These are phyloP conservation scores for Tigriopus japonicus DNA, from an alignment of 1,140 invertebrate species.

Conservation along the genomic window DNA sequence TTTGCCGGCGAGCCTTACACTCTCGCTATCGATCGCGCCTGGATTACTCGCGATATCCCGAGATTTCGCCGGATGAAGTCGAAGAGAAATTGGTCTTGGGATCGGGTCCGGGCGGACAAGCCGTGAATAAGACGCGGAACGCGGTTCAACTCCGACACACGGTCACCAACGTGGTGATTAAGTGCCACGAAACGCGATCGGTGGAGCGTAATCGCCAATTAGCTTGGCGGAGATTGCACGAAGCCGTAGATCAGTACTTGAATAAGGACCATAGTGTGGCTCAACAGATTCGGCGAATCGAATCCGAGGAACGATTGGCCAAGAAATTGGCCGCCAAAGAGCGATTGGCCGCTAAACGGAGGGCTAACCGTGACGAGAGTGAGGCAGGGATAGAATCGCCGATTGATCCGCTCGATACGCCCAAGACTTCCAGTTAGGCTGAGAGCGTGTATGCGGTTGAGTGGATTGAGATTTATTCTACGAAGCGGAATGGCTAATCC, in stretches of 20 bases:
- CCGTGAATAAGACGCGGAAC: neutral
- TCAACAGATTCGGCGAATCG: neutral
- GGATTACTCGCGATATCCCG: no score
- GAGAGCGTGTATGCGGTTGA: no score
- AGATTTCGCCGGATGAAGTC: neutral
- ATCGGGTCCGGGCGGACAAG: neutral
- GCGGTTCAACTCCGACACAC: neutral
- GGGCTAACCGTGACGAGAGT: no score
- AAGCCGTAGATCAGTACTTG: neutral
- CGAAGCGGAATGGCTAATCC: no score
- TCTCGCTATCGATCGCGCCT: no score
- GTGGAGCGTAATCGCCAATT: neutral
- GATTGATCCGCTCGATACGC: no score
- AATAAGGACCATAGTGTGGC: neutral
- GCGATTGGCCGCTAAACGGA: no score
- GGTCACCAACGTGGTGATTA: neutral
- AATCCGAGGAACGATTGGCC: neutral
- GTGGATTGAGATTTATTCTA: no score
- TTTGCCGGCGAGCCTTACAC: no score
- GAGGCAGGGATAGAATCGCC: no score
- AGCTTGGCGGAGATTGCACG: neutral
- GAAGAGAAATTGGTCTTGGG: neutral
- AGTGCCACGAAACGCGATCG: neutral
- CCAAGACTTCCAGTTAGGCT: no score
- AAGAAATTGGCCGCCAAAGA: no score